Base-by-base conservation (phyloP, 2,113 vertebrate genomes). In the Tachysurus fulvidraco region DNA sequence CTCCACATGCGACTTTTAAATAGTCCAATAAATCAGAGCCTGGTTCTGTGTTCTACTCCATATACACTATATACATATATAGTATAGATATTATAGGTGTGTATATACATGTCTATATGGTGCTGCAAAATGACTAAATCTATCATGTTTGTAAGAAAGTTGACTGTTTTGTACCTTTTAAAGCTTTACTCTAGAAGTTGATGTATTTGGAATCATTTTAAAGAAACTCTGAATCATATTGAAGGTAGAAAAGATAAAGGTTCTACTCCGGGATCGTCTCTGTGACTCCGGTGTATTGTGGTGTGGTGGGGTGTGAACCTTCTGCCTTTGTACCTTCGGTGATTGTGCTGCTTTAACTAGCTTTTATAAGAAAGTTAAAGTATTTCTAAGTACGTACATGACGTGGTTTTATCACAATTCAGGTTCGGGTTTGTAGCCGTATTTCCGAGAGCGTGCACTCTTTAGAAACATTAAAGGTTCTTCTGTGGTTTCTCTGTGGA, bases 1-100 rank as follows among this genome's bases (percentile, higher is more conserved):
- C 79, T 60, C 55, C 19, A 67, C 17, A 19, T 19, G 41, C 41
- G 46, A 5, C 11, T 50, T 46, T 13, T 50, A 50, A 50, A 3
- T 74, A 41, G 10, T 41, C 19, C 30, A 9, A 5, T 81, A 6
- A 5, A 59, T 25, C 30, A 59, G 28, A 60, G 9, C 5, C 23
- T 13, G 10, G 25, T 57, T 78, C n/a, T 50, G 46, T 6, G 2
- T 21, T 41, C 91, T 92, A 93, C 91, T 96, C 96, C 96, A 36
- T 36, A 36, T 36, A 2, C 36, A 36, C 36, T 50, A 50, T 50
- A 50, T 50, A 50, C 8, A 50, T 50, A 50, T 50, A 50, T 50
- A 50, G 36, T 50, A 50, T 50, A 50, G 5, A 50, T 46, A 46
- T 46, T 46, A 46, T 46, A 46, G 3, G 7, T 46, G 7, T 46